Evolutionary conservation across 1,140 invertebrate species (phyloP).

Genomic region (Drosophila suzukii): DNA sequence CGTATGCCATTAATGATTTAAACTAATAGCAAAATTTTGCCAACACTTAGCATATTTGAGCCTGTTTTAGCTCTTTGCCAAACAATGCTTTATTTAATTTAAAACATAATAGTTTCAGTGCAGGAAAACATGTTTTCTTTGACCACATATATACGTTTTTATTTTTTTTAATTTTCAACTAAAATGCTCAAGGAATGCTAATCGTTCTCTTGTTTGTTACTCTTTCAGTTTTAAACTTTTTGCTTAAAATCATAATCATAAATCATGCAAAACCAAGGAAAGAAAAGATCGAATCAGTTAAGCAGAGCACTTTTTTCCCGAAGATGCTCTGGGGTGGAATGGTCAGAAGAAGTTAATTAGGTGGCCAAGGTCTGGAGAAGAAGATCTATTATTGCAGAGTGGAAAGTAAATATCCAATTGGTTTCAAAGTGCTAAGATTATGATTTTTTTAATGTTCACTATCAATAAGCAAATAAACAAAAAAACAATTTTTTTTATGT

Average conservation of each 20-base stretch:
- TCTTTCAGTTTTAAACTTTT: constrained; percentile 1
- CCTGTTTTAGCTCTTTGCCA: neutral
- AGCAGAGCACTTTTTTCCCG: constrained; percentile 32
- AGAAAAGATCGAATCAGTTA: constrained; percentile 31
- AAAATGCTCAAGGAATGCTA: constrained; percentile 6
- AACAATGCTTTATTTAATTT: neutral
- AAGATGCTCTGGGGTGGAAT: constrained; percentile 14
- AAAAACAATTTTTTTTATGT: too few species aligned
- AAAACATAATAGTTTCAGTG: neutral
- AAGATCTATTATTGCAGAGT: constrained; percentile 17
- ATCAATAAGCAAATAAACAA: too few species aligned
- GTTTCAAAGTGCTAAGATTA: neutral
- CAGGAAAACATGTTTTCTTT: constrained; percentile 1
- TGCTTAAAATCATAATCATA: constrained; percentile 35
- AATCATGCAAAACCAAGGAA: constrained; percentile 44
- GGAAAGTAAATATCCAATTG: constrained; percentile 7
- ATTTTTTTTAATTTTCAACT: neutral
- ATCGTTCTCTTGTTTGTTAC: constrained; percentile 19
- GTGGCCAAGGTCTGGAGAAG: constrained; percentile 16
- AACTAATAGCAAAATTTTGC: neutral
- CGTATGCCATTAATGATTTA: neutral
- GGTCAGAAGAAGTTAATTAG: constrained; percentile 31
- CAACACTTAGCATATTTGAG: neutral
- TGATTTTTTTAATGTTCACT: too few species aligned
- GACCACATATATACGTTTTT: neutral